Evolutionary conservation across 2,888 invertebrate species (phyloP).

Genomic region (Cosmorhoe ocellata): DNA sequence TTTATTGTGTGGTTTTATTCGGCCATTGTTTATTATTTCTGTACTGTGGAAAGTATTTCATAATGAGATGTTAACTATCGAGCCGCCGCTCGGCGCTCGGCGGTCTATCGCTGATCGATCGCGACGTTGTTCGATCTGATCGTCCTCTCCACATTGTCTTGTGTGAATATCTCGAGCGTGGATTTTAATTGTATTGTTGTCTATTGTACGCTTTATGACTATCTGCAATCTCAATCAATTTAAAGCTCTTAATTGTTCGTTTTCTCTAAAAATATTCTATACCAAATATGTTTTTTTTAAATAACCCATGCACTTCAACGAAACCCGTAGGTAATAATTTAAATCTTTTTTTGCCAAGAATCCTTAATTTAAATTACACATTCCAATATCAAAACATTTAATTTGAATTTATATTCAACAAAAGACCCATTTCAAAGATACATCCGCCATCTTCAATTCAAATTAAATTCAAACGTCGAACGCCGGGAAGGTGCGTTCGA

Average conservation of each 20-base stretch:
- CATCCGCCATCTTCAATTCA: slow-evolving; percentile 59
- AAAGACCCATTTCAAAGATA: slow-evolving; percentile 25
- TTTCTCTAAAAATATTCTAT: too few species aligned
- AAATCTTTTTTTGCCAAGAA: too few species aligned
- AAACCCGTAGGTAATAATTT: too few species aligned
- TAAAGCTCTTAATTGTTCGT: neutral
- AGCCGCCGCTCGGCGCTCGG: slow-evolving; percentile 33
- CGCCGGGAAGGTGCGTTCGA: slow-evolving; percentile 60
- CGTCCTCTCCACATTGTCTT: slow-evolving; percentile 19
- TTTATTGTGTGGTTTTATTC: slow-evolving; percentile 64
- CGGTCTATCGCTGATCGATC: slow-evolving; percentile 34
- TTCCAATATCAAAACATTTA: neutral
- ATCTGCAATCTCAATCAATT: neutral
- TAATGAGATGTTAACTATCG: slow-evolving; percentile 51
- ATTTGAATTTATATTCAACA: slow-evolving; percentile 17
- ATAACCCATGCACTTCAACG: too few species aligned
- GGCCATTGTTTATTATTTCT: slow-evolving; percentile 53
- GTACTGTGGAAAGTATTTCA: slow-evolving; percentile 41
- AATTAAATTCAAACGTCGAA: slow-evolving; percentile 60
- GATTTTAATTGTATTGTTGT: slow-evolving; percentile 3
- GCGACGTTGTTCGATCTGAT: slow-evolving; percentile 28
- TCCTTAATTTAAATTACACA: too few species aligned
- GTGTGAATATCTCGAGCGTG: slow-evolving; percentile 8
- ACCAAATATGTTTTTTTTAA: too few species aligned
- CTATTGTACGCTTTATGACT: neutral